phyloP scores from a whole-genome alignment of 1,140 invertebrate species.

The Apis florea region DNA sequence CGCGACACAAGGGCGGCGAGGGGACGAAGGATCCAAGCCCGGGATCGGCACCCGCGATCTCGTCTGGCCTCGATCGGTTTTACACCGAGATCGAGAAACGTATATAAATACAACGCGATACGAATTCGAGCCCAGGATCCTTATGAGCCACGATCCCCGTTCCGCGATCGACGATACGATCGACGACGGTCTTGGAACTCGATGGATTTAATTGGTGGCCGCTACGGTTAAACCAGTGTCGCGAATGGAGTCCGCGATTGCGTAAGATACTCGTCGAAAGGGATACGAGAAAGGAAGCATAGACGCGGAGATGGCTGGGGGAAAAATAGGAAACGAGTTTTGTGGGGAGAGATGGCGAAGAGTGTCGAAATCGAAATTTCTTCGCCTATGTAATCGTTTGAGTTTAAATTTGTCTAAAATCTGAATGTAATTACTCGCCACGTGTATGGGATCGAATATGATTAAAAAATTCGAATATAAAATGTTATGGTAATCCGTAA shows the following conservation, averaged over 20 bases:
- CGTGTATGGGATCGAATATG: no score
- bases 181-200: slow-evolving; percentile 6
- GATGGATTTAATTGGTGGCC: slow-evolving; percentile 38
- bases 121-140: slow-evolving; percentile 32
- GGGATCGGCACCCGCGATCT: slow-evolving; percentile 54
- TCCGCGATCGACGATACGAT: slow-evolving; percentile 12
- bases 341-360: no score
- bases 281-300: not conserved
- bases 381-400: no score
- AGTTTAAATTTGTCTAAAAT: no score
- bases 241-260: not conserved
- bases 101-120: slow-evolving; percentile 18
- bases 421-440: no score
- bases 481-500: no score
- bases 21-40: slow-evolving; percentile 49
- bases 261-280: not conserved
- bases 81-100: slow-evolving; percentile 40
- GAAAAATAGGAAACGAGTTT: not conserved
- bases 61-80: slow-evolving; percentile 63
- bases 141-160: slow-evolving; percentile 2
- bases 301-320: no score
- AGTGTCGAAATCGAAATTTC: no score
- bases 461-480: no score
- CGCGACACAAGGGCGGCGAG: slow-evolving; percentile 43
- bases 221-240: not conserved